Conservation (phyloP, 1,140 invertebrate genomes). For the Steinernema feltiae region DNA sequence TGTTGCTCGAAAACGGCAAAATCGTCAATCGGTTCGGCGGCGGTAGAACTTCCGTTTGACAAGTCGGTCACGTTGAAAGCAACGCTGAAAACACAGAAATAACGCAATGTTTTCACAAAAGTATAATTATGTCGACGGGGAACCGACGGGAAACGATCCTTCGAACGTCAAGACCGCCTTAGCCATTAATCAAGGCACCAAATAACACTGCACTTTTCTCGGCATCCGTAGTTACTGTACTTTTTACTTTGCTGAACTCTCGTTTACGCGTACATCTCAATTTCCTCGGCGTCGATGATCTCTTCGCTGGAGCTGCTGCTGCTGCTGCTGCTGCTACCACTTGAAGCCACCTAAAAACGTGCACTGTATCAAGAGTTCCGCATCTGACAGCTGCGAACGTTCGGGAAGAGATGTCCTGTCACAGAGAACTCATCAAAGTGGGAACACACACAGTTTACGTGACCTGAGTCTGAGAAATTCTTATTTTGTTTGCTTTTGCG, state of each 20-base stretch:
- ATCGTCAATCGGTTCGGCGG: background rate
- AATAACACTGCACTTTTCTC: slow-evolving; percentile 1
- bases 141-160: too few relatives aligned
- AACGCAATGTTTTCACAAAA: too few relatives aligned
- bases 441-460: too few relatives aligned
- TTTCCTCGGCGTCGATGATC: background rate
- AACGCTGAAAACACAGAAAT: too few relatives aligned
- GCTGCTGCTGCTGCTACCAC: background rate
- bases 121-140: too few relatives aligned
- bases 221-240: background rate
- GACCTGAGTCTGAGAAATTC: too few relatives aligned
- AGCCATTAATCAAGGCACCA: background rate
- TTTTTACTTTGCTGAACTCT: background rate
- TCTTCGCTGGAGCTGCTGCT: background rate
- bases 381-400: background rate
- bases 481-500: background rate
- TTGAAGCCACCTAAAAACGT: background rate
- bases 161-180: too few relatives aligned
- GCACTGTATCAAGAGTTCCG: background rate
- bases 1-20: background rate
- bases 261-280: background rate
- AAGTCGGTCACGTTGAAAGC: background rate
- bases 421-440: too few relatives aligned
- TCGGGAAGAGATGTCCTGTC: too few relatives aligned
- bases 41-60: background rate